phyloP scores from a whole-genome alignment of 2,113 vertebrate genomes.

The Tetrao urogallus region DNA sequence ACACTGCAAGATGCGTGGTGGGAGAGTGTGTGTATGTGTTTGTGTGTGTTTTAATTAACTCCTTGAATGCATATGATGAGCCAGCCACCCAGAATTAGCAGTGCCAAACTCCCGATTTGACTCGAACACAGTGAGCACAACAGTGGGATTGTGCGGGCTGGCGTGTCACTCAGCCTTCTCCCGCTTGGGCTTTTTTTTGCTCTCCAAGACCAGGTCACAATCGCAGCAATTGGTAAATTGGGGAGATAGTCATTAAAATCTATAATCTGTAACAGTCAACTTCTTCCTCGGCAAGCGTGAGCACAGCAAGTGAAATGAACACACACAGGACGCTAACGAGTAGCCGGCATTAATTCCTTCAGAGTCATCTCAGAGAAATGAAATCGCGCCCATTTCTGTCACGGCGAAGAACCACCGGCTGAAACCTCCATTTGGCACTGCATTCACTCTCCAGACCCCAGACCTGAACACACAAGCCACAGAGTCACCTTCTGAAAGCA shows the following conservation, averaged over 20 bases:
- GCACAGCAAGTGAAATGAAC: conserved; percentile 28
- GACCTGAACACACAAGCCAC: background rate
- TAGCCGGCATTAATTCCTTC: conserved; percentile 2
- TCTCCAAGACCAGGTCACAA: conserved; percentile 27
- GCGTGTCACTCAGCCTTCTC: conserved; percentile 31
- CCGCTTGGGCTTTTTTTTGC: conserved; percentile 6
- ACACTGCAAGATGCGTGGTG: conserved; percentile 56
- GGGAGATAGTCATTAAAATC: conserved; percentile 63
- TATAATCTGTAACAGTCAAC: conserved; percentile 29
- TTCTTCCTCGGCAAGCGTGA: conserved; percentile 25
- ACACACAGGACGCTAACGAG: conserved; percentile 16
- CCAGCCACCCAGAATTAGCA: conserved; percentile 69
- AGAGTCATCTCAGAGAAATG: conserved; percentile 14
- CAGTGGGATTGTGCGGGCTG: conserved; percentile 39
- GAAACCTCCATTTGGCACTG: conserved; percentile 15
- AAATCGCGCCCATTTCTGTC: background rate
- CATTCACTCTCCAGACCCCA: background rate
- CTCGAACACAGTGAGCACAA: conserved; percentile 60
- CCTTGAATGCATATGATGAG: conserved; percentile 62
- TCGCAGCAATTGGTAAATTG: conserved; percentile 55
- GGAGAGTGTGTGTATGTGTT: conserved; percentile 58
- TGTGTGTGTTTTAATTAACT: conserved; percentile 74
- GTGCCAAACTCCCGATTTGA: conserved; percentile 69
- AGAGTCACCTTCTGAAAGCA: background rate
- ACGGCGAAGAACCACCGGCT: background rate